Conservation (phyloP, 1,140 invertebrate genomes). For the Coptotermes formosanus region DNA sequence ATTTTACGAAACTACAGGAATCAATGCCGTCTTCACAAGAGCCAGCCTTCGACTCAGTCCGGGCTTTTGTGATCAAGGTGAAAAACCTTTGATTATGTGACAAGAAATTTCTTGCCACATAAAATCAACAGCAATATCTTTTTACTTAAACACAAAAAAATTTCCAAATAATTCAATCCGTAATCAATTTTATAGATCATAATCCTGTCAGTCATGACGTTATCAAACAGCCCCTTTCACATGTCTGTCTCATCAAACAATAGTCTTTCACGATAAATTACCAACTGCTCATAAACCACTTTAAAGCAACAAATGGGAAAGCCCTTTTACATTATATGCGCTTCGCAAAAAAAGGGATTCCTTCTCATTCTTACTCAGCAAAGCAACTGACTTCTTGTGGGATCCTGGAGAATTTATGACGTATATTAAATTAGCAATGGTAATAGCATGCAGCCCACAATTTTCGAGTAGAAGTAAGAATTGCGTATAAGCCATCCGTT, state of each 20-base stretch:
- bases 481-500: slow-evolving; percentile 10
- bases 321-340: not conserved
- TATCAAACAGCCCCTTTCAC: not conserved
- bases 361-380: not conserved
- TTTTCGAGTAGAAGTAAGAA: not conserved
- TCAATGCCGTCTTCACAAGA: too few species aligned
- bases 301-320: not conserved
- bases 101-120: too few species aligned
- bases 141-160: too few species aligned
- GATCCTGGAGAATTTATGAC: not conserved
- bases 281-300: not conserved
- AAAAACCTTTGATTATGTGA: too few species aligned
- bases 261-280: not conserved
- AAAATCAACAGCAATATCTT: too few species aligned
- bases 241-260: not conserved
- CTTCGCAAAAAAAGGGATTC: not conserved
- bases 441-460: not conserved
- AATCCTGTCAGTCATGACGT: too few species aligned
- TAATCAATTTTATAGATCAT: too few species aligned
- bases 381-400: slow-evolving; percentile 3
- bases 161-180: too few species aligned
- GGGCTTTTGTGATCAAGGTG: too few species aligned
- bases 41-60: too few species aligned
- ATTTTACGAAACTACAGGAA: too few species aligned
- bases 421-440: slow-evolving; percentile 13